phyloP scores from a whole-genome alignment of 2,113 vertebrate species.

The Gila orcuttii region DNA sequence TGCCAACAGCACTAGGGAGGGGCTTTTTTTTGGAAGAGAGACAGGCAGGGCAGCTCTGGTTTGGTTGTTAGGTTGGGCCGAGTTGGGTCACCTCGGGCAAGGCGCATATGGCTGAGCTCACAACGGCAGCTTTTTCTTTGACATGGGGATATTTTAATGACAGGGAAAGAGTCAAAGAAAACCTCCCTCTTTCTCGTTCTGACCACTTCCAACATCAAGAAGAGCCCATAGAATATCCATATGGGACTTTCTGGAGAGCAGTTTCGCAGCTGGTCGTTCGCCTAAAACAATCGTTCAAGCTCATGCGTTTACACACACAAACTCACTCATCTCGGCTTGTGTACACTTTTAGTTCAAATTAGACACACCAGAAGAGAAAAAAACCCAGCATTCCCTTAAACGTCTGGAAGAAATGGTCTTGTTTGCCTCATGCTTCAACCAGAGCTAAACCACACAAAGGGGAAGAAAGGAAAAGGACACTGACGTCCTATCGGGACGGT shows the following conservation, averaged over 20 bases:
- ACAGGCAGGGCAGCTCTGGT: constrained; percentile 42
- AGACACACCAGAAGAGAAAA: constrained; percentile 22
- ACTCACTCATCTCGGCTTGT: constrained; percentile 21
- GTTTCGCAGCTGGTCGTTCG: constrained; percentile 65
- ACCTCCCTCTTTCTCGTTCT: constrained; percentile 57
- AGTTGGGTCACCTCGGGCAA: constrained; percentile 65
- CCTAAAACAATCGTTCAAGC: constrained; percentile 65
- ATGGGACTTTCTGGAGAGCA: constrained; percentile 67
- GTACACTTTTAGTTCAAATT: constrained; percentile 35
- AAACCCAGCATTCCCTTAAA: constrained; percentile 7
- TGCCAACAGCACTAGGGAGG: constrained; percentile 49
- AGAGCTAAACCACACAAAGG: constrained; percentile 14
- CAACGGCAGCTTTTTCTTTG: constrained; percentile 71
- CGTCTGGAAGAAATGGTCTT: constrained; percentile 10
- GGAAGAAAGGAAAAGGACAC: constrained; percentile 7
- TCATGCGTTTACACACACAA: constrained; percentile 27
- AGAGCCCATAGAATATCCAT: constrained; percentile 66
- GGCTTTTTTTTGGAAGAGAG: constrained; percentile 30
- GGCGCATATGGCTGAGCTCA: constrained; percentile 46
- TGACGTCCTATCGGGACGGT: neutral
- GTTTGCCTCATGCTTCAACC: constrained; percentile 21
- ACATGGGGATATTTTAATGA: constrained; percentile 79
- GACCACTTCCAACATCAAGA: constrained; percentile 72
- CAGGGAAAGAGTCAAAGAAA: constrained; percentile 75
- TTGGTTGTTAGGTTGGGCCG: constrained; percentile 57